Base-by-base conservation (phyloP, 2,888 invertebrate genomes). In the Myathropa florea region DNA sequence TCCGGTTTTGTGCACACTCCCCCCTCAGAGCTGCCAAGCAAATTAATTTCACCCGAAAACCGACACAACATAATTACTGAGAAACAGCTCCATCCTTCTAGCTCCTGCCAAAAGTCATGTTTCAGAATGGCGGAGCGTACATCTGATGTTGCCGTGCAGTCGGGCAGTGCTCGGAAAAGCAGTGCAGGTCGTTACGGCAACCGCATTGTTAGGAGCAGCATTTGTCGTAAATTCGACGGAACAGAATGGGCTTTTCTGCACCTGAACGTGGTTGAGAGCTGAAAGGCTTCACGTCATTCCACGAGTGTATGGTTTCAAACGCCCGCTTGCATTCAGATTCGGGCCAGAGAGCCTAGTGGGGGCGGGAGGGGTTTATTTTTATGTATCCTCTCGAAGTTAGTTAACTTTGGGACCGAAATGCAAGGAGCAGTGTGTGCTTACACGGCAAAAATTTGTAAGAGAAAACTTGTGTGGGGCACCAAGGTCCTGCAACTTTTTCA, bases 41-140 rank as follows among this genome's bases (percentile, higher is more conserved):
- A 81, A 81, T 81, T 81, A 67, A 81, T 84, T 81, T 75, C 65
- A 76, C 26, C 61, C 65, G 61, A 71, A 70, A 81, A 57, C 23
- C 73, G 81, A 76, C 64, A 84, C 75, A 67, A 80, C 83, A 64
- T 83, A 83, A 83, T 83, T 83, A 83, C 73, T 36, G 46, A 60
- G 46, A 28, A 76, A 79, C 68, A 65, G 61, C 71, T 65, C 39
- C 21, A 59, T 81, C 26, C 57, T 33, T 18, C 18, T 14, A 26
- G 65, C 46, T 63, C 53, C 28, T 70, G 53, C 39, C 68, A 67
- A 77, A 76, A 67, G 76, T 75, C 33, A 53, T 63, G 36, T 63
- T 55, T 59, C 14, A 24, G 28, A 30, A 30, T 24, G 21, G 9
- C 21, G 55, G 9, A 30, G 24, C 18, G 39, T n/a, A 64, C 57